Evolutionary conservation across 2,888 invertebrate genomes (phyloP), one percentile per base, ranked within the genome.

Genomic region (Harpagoxenus sublaevis): DNA sequence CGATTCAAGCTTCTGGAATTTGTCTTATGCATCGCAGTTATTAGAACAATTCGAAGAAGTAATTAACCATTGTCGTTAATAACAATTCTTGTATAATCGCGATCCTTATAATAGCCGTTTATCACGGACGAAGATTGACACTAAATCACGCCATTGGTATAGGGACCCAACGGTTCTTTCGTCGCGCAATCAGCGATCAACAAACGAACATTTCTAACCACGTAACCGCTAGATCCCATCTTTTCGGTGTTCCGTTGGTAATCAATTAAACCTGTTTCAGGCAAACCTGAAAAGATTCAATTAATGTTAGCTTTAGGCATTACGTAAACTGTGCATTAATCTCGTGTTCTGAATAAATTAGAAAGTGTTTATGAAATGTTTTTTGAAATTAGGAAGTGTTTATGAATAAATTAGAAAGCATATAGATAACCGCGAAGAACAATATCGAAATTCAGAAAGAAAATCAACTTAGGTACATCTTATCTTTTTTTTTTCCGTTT

Each of bases 401-500:
- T 55, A 15, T 73, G 10, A 15, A 15, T 42, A 39, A 60, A 48
- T 45, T 18, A 15, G 18, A 3, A 1, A 10, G 6, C 28, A 31
- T 31, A 48, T 31, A 68, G 0, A 28, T 45, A 12, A 12, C 12
- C 0, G 4, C 3, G 0, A 18, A n/a, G 12, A 5, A 6, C 4
- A 62, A 62, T 10, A 0, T 18, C 2, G n/a, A 60, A 48, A 35
- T 75, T 63, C 1, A 15, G 15, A 6, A 10, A 15, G 23, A 6
- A 15, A 35, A 23, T 57, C 23, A 9, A 71, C 31, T 88, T 82
- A 23, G 23, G 23, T 23, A 92, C 93, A 31, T 35, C 18, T 35
- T 18, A 35, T 62, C 0, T 2, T 6, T 48, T 15, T 87, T 81
- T 57, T 91, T 12, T n/a, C n/a, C 12, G 45, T 45, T 45, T 88